Base-by-base conservation (phyloP, 2,888 invertebrate genomes). In the Apodemia hepburni region DNA sequence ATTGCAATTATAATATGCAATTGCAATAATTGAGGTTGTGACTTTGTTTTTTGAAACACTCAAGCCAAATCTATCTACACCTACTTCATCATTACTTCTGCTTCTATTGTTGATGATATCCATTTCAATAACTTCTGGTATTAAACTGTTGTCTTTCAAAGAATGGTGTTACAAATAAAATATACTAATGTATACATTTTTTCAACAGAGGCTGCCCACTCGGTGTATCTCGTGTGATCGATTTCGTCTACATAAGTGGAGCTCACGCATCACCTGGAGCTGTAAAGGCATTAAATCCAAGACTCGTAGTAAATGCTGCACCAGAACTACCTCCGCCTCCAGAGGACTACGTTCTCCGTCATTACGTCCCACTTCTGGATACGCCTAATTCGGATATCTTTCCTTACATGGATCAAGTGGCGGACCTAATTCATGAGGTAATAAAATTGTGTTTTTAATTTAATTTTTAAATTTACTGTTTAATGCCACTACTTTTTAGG, bases 241-340 rank as follows among this genome's bases (percentile, higher is more conserved):
- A 95, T 61, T 93, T 93, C 33, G 90, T 98, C 27, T 96, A 94
- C 80, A 93, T 98, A 49, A 95, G 96, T 72, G 97, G 97, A 15
- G 97, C 97, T 0, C 94, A 95, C 60, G 95, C 95, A 0, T 92
- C 95, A 60, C 94, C 95, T 1, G 93, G 94, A 3, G 93, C 94
- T 59, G 89, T 98, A 45, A 93, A 93, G 68, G 92, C 93, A 2
- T 86, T 95, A 42, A 93, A 94, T 58, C 94, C 98, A 61, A 95
- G 95, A 1, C 94, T 96, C 73, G 94, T 98, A 49, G 94, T 98
- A 62, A 97, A 96, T 78, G 95, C 95, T 22, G 97, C 97, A 0
- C 94, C 96, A 0, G 98, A 98, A 78, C 92, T 97, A 58, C 97
- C 97, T 0, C 94, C 95, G 62, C 88, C 90, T 1, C 93, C 94